These are phyloP conservation scores for Propithecus deckenii DNA, from an alignment of 2,797 vertebrate species.

Conservation along the genomic window DNA sequence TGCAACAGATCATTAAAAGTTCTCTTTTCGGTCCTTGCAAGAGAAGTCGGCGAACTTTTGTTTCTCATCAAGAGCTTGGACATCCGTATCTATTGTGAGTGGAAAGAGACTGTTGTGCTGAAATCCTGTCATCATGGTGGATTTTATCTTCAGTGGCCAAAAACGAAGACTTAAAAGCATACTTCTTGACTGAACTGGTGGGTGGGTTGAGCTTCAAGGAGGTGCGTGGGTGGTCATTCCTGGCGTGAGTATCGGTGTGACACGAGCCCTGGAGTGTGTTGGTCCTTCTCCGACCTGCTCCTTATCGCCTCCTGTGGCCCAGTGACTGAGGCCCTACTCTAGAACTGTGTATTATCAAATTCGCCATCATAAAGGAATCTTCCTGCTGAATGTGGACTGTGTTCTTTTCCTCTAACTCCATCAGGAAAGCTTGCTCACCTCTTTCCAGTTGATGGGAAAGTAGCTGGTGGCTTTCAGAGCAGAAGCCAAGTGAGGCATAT, in stretches of 20 bases:
- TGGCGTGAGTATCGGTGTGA: neutral
- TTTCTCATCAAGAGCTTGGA: constrained; percentile 58
- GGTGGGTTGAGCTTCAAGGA: constrained; percentile 4
- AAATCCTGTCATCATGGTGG: constrained; percentile 26
- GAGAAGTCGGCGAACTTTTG: constrained; percentile 60
- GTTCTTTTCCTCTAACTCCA: constrained; percentile 64
- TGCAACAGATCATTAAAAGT: constrained; percentile 66
- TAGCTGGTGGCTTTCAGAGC: neutral
- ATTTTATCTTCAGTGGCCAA: constrained; percentile 58
- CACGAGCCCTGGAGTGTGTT: neutral
- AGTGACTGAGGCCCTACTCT: constrained; percentile 72
- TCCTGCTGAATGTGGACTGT: constrained; percentile 76
- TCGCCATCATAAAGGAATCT: constrained; percentile 84
- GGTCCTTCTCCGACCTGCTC: constrained; percentile 30
- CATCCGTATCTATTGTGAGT: constrained; percentile 38
- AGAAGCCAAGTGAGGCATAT: neutral
- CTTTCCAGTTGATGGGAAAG: neutral
- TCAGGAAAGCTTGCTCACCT: neutral
- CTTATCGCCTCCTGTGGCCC: constrained; percentile 72
- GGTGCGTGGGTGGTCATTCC: neutral
- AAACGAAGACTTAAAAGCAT: constrained; percentile 28
- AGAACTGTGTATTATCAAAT: constrained; percentile 83
- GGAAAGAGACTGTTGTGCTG: constrained; percentile 64
- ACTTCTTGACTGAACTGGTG: constrained; percentile 46
- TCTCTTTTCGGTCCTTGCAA: constrained; percentile 53